Evolutionary conservation across 2,888 invertebrate species (phyloP), one percentile per base, ranked within the genome.

Genomic region (Podotricha telesiphe): DNA sequence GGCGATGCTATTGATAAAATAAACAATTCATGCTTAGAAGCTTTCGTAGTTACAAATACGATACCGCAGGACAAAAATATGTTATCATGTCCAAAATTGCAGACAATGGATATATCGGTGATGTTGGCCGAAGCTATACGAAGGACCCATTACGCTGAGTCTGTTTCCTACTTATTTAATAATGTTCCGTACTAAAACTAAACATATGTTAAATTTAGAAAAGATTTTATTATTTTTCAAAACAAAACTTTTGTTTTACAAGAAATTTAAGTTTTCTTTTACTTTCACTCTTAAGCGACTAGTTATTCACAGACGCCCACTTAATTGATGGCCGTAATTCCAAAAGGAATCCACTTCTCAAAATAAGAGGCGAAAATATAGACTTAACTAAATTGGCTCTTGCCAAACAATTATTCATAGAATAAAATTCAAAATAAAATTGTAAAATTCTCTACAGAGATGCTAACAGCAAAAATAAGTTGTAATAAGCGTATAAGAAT

Each of bases 121-220:
- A 99, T 99, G 96, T 96, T 99, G 83, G 99, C 99, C 17, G 99
- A 99, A 91, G 99, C 99, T 65, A 99, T 99, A 73, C 95, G 99
- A 81, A 95, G 99, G 82, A 99, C 99, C 73, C 99, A 99, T 92
- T 99, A 99, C 85, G 99, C 99, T 65, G 99, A 99, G 94, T 99
- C 98, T 64, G 99, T 99, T 64, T 99, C 99, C 69, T 99, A 99
- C 94, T 95, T 99, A 75, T 99, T 99, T 93, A 98, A 97, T 73
- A 98, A 99, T 94, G 99, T 99, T 86, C 99, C 99, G 76, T 97
- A 97, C 93, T 97, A 94, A 82, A 22, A 40, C 19, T 19, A 2
- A 59, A 22, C 40, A 20, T 2, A 10, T 22, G n/a, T 42, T 58
- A 40, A 15, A 1, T 20, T 20, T n/a, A 45, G 11, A 42, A 45